A percentile compares a stretch with the other conserved stretches of the same genome.
These are phyloP conservation scores for Phenganax subtilis DNA, from an alignment of 92 coral and sea anemone genomes.

Conservation along the genomic window DNA sequence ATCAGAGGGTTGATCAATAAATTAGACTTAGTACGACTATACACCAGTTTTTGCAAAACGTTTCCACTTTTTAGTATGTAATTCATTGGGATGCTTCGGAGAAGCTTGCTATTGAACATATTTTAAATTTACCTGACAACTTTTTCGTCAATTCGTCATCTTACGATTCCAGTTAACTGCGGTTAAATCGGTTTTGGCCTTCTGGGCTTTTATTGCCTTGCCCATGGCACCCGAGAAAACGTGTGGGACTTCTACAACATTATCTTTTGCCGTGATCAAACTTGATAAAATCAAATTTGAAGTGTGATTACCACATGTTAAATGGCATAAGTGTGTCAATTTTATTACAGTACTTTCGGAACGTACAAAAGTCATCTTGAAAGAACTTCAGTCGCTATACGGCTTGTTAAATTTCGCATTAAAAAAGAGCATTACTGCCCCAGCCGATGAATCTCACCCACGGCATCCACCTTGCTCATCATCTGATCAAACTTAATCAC, in stretches of 20 bases:
- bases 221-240: slow-evolving; percentile 46
- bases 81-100: slow-evolving; percentile 43
- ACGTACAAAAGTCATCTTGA: slow-evolving; percentile 39
- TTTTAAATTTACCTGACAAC: slow-evolving; percentile 49
- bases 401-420: slow-evolving; percentile 45
- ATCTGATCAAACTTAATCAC: no score
- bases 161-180: not conserved
- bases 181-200: slow-evolving; percentile 17
- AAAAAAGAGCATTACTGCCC: not conserved
- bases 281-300: slow-evolving; percentile 51
- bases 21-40: no score
- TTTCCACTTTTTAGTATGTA: slow-evolving; percentile 30
- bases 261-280: slow-evolving; percentile 57
- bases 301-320: slow-evolving; percentile 56
- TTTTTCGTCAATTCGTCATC: slow-evolving; percentile 39
- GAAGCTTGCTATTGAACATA: not conserved
- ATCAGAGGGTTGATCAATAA: no score
- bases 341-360: slow-evolving; percentile 5
- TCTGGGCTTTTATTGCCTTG: slow-evolving; percentile 39
- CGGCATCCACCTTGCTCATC: no score
- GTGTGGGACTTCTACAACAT: slow-evolving; percentile 36
- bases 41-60: slow-evolving; percentile 14
- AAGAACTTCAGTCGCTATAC: slow-evolving; percentile 42
- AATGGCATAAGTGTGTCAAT: slow-evolving; percentile 37
- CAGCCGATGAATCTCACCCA: no score